phyloP scores from a whole-genome alignment of 1,140 invertebrate species.

The Caenorhabditis tropicalis region DNA sequence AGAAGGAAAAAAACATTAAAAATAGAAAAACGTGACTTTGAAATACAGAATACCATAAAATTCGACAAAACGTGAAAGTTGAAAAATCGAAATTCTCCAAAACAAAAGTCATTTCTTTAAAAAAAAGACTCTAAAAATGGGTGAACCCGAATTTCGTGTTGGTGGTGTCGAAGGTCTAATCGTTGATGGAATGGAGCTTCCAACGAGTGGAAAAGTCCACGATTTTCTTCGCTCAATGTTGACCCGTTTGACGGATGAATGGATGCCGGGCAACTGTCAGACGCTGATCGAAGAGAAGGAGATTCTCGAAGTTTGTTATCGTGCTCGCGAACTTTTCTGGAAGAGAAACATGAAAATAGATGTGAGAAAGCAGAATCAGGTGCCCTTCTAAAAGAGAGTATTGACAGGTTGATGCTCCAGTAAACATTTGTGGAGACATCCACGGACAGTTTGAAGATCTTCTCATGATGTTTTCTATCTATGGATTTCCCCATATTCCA shows the following conservation, averaged over 20 bases:
- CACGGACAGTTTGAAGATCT: conserved; percentile 73
- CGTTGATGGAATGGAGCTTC: not conserved
- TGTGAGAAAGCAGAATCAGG: not conserved
- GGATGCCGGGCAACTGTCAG: conserved; percentile 59
- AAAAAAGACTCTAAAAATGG: not conserved
- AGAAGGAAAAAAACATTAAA: too few relatives aligned
- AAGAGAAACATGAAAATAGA: conserved; percentile 53
- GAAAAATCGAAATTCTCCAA: too few relatives aligned
- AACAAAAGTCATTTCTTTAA: not conserved
- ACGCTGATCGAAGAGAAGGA: conserved; percentile 59
- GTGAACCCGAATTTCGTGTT: not conserved
- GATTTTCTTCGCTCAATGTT: conserved; percentile 46
- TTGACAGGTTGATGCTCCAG: conserved; percentile 36
- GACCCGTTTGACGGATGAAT: conserved; percentile 55
- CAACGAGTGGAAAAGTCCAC: conserved; percentile 29
- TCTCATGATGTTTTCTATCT: conserved; percentile 42
- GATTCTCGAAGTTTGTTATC: conserved; percentile 63
- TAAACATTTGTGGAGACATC: conserved; percentile 72
- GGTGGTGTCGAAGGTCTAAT: not conserved
- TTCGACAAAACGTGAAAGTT: too few relatives aligned
- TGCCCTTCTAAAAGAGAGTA: not conserved
- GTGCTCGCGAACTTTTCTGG: conserved; percentile 63
- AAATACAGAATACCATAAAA: too few relatives aligned
- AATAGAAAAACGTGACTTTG: too few relatives aligned
- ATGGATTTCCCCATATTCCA: conserved; percentile 46